Base-by-base conservation (phyloP, 2,113 vertebrate genomes). In the Gopherus flavomarginatus region DNA sequence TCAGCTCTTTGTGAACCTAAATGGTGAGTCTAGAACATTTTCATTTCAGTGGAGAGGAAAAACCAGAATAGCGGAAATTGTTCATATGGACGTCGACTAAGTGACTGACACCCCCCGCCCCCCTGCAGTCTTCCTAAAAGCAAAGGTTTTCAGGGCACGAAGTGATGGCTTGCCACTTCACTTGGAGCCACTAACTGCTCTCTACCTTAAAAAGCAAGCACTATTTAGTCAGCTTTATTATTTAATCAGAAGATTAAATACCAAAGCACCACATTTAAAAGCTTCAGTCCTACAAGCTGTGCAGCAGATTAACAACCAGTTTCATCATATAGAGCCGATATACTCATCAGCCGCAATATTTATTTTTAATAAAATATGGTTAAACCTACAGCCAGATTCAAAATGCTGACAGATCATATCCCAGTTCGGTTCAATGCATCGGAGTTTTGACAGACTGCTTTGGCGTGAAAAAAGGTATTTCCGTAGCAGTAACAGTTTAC, bases 101-200 rank as follows among this genome's bases (percentile, higher is more conserved):
- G 62, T 38, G 81, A 94, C 88, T 6, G 94, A 38, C 75, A 85
- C 52, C 59, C 10, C 4, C 65, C 89, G 90, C 81, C 26, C 82
- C 1, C 42, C 42, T 4, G 42, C 31, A 62, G 59, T 62, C 29
- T 62, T 62, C 59, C 59, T 29, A 31, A 62, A 62, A 62, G 22
- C 22, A 56, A 56, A 21, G 56, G 49, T 90, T 94, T 96, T 89
- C 52, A 93, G 80, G 79, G 83, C 81, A 94, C 35, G 31, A 59
- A 69, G 75, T 86, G 90, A 69, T 5, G 56, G 59, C 27, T 54
- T 83, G 47, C 17, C 57, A 56, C 2, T 31, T 54, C 59, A 49
- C 85, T 88, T 72, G 86, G 19, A 47, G 24, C 57, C 24, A 92
- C 1, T 83, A 49, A 89, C 44, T 50, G 90, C 35, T 90, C 81